Percentiles rank a stretch among this genome's conserved stretches.
phyloP scores from a whole-genome alignment of 2,797 vertebrate genomes.

The Lagodon rhomboides region DNA sequence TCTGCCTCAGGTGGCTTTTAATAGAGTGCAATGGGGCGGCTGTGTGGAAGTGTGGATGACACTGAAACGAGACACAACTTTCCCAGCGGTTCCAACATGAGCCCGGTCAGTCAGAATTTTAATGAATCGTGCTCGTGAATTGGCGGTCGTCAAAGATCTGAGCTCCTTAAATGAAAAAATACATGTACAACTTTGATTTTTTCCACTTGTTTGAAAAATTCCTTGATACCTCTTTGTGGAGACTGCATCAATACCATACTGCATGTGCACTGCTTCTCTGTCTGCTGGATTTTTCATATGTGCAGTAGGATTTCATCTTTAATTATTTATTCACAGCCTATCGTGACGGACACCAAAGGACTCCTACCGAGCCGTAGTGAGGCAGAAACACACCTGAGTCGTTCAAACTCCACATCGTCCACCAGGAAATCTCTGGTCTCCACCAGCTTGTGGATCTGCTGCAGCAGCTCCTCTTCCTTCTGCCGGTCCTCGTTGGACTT shows the following conservation, averaged over 20 bases:
- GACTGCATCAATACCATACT: neutral
- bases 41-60: slow-evolving; percentile 15
- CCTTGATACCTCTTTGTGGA: neutral
- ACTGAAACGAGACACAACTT: slow-evolving; percentile 17
- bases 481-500: slow-evolving; percentile 88
- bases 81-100: neutral
- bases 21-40: neutral
- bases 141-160: neutral
- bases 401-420: slow-evolving; percentile 93
- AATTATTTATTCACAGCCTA: slow-evolving; percentile 38
- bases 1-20: slow-evolving; percentile 27
- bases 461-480: slow-evolving; percentile 90
- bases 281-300: neutral
- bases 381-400: slow-evolving; percentile 86
- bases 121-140: neutral
- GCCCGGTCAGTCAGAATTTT: neutral
- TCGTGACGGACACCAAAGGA: neutral
- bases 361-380: neutral
- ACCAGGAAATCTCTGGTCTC: slow-evolving; percentile 93
- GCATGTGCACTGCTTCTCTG: neutral
- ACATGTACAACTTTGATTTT: neutral
- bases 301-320: neutral
- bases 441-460: slow-evolving; percentile 93
- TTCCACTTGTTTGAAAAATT: neutral
- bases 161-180: slow-evolving; percentile 4